A percentile compares a stretch with the other conserved stretches of the same genome.
Evolutionary conservation across 2,888 invertebrate genomes (phyloP).

Genomic region (Eupeodes latifasciatus): DNA sequence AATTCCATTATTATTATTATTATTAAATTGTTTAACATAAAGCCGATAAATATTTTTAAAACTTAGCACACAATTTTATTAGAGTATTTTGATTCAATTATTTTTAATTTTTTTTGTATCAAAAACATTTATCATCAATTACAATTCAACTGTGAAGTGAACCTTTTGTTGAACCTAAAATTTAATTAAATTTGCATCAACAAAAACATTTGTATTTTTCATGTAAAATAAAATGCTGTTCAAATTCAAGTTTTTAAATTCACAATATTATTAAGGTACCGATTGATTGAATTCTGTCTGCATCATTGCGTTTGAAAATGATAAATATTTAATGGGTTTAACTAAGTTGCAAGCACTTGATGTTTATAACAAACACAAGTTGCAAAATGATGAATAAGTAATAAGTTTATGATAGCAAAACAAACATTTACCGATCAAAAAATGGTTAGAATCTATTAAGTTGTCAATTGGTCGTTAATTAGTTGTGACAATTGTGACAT

Average conservation of each 20-base stretch:
- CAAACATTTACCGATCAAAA: too few species aligned
- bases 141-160: background rate
- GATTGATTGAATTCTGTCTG: background rate
- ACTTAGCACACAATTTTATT: too few species aligned
- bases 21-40: too few species aligned
- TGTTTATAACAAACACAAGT: background rate
- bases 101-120: background rate
- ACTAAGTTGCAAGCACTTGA: background rate
- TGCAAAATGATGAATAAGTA: too few species aligned
- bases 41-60: too few species aligned
- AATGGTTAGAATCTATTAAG: too few species aligned
- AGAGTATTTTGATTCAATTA: too few species aligned
- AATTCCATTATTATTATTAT: too few species aligned
- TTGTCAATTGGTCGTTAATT: too few species aligned
- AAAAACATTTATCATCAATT: background rate
- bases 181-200: conserved; percentile 4
- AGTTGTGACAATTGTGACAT: too few species aligned
- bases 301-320: background rate
- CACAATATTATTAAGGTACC: too few species aligned
- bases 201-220: background rate
- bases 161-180: background rate
- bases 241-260: background rate
- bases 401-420: too few species aligned
- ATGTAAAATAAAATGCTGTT: background rate
- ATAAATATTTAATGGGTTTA: background rate